Percentiles rank a stretch among this genome's conserved stretches.
Evolutionary conservation across 1,140 invertebrate species (phyloP).

Genomic region (Psilanteris sp.): DNA sequence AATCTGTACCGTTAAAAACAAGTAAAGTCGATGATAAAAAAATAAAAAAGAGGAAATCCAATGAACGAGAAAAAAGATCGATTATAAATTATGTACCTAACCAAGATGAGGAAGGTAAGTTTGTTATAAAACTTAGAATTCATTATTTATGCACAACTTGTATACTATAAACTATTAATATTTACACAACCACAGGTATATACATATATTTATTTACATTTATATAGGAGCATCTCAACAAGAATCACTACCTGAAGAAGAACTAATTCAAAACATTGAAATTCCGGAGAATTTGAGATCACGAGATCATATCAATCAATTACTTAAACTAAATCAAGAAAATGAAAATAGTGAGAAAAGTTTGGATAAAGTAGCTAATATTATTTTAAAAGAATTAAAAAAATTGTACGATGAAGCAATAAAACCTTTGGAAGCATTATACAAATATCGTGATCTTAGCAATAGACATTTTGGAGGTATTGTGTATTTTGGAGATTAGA

Average conservation of each 20-base stretch:
- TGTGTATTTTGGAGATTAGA: too few species aligned
- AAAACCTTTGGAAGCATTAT: constrained; percentile 92
- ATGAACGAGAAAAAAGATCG: too few species aligned
- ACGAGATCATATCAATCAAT: constrained; percentile 88
- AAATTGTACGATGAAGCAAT: constrained; percentile 92
- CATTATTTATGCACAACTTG: too few species aligned
- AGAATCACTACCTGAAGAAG: constrained; percentile 78
- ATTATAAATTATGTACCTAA: too few species aligned
- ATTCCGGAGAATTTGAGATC: constrained; percentile 88
- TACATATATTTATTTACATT: constrained; percentile 4
- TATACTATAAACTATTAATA: too few species aligned
- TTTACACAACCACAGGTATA: too few species aligned
- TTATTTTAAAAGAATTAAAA: constrained; percentile 91
- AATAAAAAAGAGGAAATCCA: too few species aligned
- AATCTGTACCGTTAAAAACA: too few species aligned
- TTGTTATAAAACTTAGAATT: too few species aligned
- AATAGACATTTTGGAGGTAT: constrained; percentile 93
- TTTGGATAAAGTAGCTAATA: constrained; percentile 86
- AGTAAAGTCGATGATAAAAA: too few species aligned
- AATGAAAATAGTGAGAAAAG: constrained; percentile 86
- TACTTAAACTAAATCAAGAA: constrained; percentile 89
- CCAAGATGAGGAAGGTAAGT: too few species aligned
- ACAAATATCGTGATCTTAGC: constrained; percentile 95
- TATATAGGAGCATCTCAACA: constrained; percentile 28
- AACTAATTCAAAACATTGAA: constrained; percentile 84